A percentile compares a stretch with the other conserved stretches of the same genome.
These are phyloP conservation scores for Rhineura floridana DNA, from an alignment of 2,113 vertebrate species.

Conservation along the genomic window DNA sequence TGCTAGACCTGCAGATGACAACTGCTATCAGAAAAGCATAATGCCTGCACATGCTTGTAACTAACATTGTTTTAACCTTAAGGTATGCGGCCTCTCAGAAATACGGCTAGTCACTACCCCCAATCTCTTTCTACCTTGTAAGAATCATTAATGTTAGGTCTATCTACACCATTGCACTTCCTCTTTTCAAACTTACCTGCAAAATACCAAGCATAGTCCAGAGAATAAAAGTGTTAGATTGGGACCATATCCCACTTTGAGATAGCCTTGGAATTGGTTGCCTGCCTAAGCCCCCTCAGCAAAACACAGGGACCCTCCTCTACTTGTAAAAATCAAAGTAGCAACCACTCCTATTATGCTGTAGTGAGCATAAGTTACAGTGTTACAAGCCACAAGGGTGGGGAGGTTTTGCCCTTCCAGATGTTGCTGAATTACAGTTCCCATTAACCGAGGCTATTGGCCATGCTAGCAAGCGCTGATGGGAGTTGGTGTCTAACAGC, in stretches of 20 bases:
- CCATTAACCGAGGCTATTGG: no score
- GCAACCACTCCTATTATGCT: neutral
- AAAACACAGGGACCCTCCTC: no score
- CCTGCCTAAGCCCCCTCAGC: neutral
- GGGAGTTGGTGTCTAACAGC: no score
- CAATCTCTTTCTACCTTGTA: neutral
- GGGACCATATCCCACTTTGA: neutral
- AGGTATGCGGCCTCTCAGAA: neutral
- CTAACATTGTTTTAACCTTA: neutral
- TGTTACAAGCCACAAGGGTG: no score
- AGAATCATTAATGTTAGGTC: neutral
- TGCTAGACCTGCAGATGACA: neutral
- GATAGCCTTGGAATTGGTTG: neutral
- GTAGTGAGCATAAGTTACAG: no score
- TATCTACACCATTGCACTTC: neutral
- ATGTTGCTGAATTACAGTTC: no score
- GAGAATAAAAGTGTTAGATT: neutral
- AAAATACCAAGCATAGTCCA: neutral
- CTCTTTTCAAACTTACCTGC: neutral
- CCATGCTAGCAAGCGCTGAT: no score
- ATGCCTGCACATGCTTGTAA: neutral
- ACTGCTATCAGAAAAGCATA: neutral
- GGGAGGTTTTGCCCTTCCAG: no score
- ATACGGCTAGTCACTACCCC: neutral
- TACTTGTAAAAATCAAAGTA: neutral